Percentiles rank a stretch among this genome's conserved stretches.
These are phyloP conservation scores for Peromyscus nudipes DNA, from an alignment of 2,797 vertebrate species.

Conservation along the genomic window DNA sequence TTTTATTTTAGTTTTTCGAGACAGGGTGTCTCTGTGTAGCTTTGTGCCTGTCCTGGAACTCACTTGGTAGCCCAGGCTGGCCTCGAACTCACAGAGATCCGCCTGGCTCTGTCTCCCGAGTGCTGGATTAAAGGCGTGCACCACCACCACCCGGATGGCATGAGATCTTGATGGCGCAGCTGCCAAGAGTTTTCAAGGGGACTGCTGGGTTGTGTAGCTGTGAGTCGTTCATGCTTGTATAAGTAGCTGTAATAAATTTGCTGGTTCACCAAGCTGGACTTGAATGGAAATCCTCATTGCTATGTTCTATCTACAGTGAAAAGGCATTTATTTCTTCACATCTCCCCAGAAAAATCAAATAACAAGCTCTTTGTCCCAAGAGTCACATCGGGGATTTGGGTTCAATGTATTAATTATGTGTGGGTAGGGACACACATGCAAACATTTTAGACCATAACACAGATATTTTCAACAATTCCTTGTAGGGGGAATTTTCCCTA, in stretches of 20 bases:
- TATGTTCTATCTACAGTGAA: not conserved
- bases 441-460: not conserved
- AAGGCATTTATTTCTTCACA: not conserved
- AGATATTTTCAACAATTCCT: too few relatives aligned
- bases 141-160: not conserved
- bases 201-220: not conserved
- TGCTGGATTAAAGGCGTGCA: too few relatives aligned
- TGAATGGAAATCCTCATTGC: not conserved
- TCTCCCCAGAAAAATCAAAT: not conserved
- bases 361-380: not conserved
- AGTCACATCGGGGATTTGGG: not conserved
- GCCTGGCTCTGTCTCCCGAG: too few relatives aligned
- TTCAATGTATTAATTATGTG: not conserved
- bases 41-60: too few relatives aligned
- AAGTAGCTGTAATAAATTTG: not conserved
- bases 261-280: not conserved
- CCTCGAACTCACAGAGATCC: too few relatives aligned
- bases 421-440: not conserved
- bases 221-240: not conserved
- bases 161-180: not conserved
- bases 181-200: not conserved
- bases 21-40: too few relatives aligned
- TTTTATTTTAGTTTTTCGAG: too few relatives aligned
- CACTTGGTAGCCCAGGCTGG: too few relatives aligned
- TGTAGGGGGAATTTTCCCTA: too few relatives aligned